A percentile compares a stretch with the other conserved stretches of the same genome.
These are phyloP conservation scores for Cerastis leucographa DNA, from an alignment of 2,888 invertebrate species.

Conservation along the genomic window DNA sequence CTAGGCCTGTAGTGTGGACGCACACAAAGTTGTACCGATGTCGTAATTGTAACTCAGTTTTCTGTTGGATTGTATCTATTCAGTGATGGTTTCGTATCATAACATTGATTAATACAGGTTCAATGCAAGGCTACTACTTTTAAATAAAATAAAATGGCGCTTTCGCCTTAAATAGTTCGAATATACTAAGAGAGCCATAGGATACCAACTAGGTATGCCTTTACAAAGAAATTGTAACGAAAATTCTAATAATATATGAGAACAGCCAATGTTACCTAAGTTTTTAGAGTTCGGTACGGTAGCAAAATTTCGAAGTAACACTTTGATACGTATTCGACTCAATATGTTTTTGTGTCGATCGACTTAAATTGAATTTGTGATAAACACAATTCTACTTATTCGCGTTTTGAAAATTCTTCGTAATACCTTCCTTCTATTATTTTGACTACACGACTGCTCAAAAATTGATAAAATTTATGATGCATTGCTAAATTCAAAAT, in stretches of 20 bases:
- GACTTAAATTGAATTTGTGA: background rate
- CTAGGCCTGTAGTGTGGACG: too few relatives aligned
- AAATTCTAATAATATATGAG: background rate
- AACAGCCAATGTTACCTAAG: background rate
- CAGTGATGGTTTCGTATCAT: background rate
- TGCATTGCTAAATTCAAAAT: background rate
- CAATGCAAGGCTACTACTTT: background rate
- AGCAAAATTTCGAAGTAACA: background rate
- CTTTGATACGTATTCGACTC: background rate
- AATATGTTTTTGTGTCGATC: background rate
- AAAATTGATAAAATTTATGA: too few relatives aligned
- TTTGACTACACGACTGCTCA: too few relatives aligned
- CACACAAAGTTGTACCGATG: background rate
- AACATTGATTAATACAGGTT: background rate
- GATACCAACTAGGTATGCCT: background rate
- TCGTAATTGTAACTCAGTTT: background rate
- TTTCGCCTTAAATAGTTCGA: background rate
- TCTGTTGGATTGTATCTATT: background rate
- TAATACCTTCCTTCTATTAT: background rate
- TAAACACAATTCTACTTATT: background rate
- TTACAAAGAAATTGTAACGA: background rate
- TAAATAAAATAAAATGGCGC: background rate
- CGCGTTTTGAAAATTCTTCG: background rate
- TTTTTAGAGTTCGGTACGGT: constrained; percentile 1
- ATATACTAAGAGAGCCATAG: background rate